Base-by-base conservation (phyloP, 2,797 vertebrate species). In the Periophthalmus magnuspinnatus region DNA sequence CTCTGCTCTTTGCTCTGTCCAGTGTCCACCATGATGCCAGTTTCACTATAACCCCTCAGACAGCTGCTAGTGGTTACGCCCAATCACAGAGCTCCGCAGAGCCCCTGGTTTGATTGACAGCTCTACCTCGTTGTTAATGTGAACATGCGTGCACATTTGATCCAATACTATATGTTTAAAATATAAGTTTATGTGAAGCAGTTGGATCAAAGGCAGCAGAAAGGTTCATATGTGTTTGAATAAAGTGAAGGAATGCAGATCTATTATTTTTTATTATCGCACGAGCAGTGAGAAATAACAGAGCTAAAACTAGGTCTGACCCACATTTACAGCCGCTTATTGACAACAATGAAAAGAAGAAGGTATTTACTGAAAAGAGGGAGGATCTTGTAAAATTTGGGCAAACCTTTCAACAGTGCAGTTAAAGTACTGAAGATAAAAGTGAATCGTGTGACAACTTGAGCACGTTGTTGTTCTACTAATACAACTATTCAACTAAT, bases 11-110 rank as follows among this genome's bases (percentile, higher is more conserved):
- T 72, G n/a, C 5, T 59, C 62, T 65, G 92, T 89, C 83, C 74
- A n/a, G 63, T 81, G 55, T 80, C 90, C 83, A 90, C 81, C 86
- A 14, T 68, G 61, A 78, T 87, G 89, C 88, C 92, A 92, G 82
- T 83, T 85, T 84, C 67, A 74, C 88, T 85, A 86, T 14, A 89
- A 89, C 89, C 78, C 85, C 80, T 84, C 70, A 79, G 92, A 93
- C 92, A 65, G 24, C 91, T 94, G 93, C 87, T 89, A 90, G 84
- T 91, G 88, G 86, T 94, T 94, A 93, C 84, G 70, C 85, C 86
- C 86, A 86, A 88, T 90, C 89, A 81, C 74, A 84, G 84, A 85
- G 83, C 85, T 83, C 67, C 67, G 77, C 61, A 74, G 71, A 74
- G 77, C 64, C 55, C 55, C 52, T 57, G 60, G 55, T 68, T 61